Conservation (phyloP, 2,888 invertebrate genomes). For the Drosophila lutescens region DNA sequence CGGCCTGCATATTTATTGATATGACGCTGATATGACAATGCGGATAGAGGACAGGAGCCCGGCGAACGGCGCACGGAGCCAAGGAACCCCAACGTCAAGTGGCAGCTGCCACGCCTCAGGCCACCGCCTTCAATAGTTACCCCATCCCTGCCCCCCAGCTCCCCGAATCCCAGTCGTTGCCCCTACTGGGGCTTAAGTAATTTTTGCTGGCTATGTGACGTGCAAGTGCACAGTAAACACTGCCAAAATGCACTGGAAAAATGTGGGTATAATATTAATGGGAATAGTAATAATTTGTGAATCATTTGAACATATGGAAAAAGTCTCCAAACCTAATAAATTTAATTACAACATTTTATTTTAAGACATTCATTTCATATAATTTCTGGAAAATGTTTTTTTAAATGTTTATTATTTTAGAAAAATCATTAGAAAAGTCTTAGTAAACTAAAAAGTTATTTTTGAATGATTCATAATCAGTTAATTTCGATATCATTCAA, state of each 20-base stretch:
- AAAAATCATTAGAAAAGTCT: too few species aligned
- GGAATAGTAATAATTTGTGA: too few species aligned
- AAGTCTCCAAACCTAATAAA: too few species aligned
- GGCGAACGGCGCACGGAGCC: neutral
- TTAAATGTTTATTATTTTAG: too few species aligned
- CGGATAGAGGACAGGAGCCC: constrained; percentile 24
- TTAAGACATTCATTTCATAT: too few species aligned
- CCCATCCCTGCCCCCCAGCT: constrained; percentile 1
- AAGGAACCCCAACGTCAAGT: constrained; percentile 42
- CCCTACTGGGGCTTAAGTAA: constrained; percentile 66
- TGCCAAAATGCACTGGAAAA: constrained; percentile 9
- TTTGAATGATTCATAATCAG: too few species aligned
- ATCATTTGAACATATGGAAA: too few species aligned
- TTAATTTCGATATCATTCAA: too few species aligned
- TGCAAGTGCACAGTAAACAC: constrained; percentile 77
- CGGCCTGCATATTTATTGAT: constrained; percentile 73
- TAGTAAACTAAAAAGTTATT: too few species aligned
- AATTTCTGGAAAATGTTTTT: too few species aligned
- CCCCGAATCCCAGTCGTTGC: neutral
- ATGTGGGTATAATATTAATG: neutral
- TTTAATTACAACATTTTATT: too few species aligned
- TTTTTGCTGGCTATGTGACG: constrained; percentile 63
- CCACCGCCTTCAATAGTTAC: constrained; percentile 61
- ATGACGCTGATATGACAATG: constrained; percentile 77
- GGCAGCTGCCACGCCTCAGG: constrained; percentile 31